Evolutionary conservation across 2,797 vertebrate genomes (phyloP).

Genomic region (Sebastolobus altivelis): DNA sequence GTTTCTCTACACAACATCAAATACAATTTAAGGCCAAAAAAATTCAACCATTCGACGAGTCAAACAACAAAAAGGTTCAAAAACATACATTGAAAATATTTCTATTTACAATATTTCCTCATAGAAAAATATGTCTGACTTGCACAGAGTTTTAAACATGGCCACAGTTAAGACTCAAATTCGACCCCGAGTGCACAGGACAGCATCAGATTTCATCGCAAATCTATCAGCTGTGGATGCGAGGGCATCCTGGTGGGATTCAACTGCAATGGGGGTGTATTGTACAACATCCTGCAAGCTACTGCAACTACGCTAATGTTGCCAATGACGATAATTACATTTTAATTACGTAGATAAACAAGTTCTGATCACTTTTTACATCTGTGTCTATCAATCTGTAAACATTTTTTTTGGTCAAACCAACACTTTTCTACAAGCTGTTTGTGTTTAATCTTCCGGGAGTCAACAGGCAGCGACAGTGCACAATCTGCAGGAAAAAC

Average conservation of each 20-base stretch:
- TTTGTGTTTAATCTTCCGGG: constrained; percentile 27
- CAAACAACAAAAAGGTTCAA: constrained; percentile 69
- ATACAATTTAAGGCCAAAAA: constrained; percentile 80
- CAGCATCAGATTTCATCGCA: constrained; percentile 54
- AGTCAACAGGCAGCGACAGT: constrained; percentile 34
- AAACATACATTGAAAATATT: constrained; percentile 82
- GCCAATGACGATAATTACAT: constrained; percentile 32
- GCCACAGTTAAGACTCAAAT: constrained; percentile 56
- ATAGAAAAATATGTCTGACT: constrained; percentile 84
- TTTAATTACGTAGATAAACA: constrained; percentile 23
- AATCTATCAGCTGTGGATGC: constrained; percentile 51
- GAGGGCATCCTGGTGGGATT: constrained; percentile 34
- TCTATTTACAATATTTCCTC: constrained; percentile 77
- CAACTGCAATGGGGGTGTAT: constrained; percentile 21
- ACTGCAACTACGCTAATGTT: constrained; percentile 44
- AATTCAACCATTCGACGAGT: constrained; percentile 68
- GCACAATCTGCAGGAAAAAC: constrained; percentile 36
- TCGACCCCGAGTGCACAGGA: constrained; percentile 61
- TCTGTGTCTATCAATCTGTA: constrained; percentile 56
- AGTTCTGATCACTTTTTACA: constrained; percentile 21
- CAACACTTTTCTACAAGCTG: constrained; percentile 24
- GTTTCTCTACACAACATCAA: constrained; percentile 73
- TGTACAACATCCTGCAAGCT: constrained; percentile 52
- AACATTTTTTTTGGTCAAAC: constrained; percentile 65
- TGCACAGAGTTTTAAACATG: constrained; percentile 68